A percentile compares a stretch with the other conserved stretches of the same genome.
Evolutionary conservation across 2,888 invertebrate species (phyloP).

Genomic region (Heliconius ethilla): DNA sequence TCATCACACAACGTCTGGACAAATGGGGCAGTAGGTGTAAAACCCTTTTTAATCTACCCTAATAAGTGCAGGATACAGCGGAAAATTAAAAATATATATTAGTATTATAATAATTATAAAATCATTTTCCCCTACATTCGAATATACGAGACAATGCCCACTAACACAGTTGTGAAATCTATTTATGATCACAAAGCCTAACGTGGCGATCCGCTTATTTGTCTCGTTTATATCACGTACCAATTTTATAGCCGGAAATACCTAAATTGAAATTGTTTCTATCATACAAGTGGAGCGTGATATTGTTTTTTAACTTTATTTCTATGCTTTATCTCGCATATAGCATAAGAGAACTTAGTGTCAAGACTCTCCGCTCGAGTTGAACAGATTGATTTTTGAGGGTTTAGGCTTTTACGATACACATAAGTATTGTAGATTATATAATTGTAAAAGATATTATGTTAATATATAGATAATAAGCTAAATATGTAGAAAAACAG

Average conservation of each 20-base stretch:
- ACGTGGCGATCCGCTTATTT: conserved; percentile 63
- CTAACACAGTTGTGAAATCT: neutral
- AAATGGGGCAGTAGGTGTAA: too few relatives aligned
- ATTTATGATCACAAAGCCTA: conserved; percentile 36
- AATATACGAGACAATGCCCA: neutral
- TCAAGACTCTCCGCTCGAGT: too few relatives aligned
- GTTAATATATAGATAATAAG: too few relatives aligned
- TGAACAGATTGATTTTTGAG: too few relatives aligned
- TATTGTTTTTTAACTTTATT: conserved; percentile 35
- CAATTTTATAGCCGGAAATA: conserved; percentile 75
- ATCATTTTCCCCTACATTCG: neutral
- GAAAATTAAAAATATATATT: neutral
- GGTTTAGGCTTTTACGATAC: too few relatives aligned
- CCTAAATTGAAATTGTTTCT: conserved; percentile 78
- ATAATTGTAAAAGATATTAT: too few relatives aligned
- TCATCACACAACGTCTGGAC: too few relatives aligned
- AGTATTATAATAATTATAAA: neutral
- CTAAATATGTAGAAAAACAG: too few relatives aligned
- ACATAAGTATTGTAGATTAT: too few relatives aligned
- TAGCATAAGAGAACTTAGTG: neutral
- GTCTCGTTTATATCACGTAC: conserved; percentile 76
- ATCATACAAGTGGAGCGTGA: conserved; percentile 53
- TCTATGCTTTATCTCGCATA: neutral
- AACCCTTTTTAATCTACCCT: neutral
- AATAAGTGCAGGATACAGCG: neutral